phyloP scores from a whole-genome alignment of 2,113 vertebrate genomes.

The Hassar affinis region DNA sequence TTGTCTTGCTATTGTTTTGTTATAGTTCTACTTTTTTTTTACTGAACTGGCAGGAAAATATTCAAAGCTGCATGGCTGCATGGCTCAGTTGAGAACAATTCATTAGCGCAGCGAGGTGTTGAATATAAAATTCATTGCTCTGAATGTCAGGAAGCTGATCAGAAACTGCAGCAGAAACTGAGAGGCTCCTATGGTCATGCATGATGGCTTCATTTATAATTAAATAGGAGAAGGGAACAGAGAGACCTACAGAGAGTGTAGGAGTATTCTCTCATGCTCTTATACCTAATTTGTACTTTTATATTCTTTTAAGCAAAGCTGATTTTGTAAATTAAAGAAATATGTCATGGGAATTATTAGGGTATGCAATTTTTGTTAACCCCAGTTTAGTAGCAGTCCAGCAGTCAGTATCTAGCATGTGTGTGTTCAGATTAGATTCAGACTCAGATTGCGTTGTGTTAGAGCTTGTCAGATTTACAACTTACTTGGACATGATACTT shows the following conservation, averaged over 20 bases:
- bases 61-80: not conserved
- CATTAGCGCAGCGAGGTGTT: constrained; percentile 12
- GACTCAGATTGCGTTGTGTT: not conserved
- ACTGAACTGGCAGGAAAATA: not conserved
- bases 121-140: constrained; percentile 47
- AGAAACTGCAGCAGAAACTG: constrained; percentile 44
- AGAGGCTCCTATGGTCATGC: constrained; percentile 37
- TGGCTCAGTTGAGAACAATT: constrained; percentile 1
- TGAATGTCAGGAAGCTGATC: constrained; percentile 53
- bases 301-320: not conserved
- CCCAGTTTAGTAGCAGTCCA: not conserved
- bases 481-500: not conserved
- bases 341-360: not conserved
- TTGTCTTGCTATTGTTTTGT: not conserved
- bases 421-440: not conserved
- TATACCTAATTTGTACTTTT: not conserved
- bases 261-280: not conserved
- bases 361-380: not conserved
- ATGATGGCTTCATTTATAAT: constrained; percentile 60
- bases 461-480: not conserved
- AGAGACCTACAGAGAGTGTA: not conserved
- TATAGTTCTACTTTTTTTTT: not conserved
- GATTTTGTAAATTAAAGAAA: not conserved
- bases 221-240: constrained; percentile 54
- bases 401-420: not conserved